Base-by-base conservation (phyloP, 2,888 invertebrate genomes). In the Leptopterna dolabrata region DNA sequence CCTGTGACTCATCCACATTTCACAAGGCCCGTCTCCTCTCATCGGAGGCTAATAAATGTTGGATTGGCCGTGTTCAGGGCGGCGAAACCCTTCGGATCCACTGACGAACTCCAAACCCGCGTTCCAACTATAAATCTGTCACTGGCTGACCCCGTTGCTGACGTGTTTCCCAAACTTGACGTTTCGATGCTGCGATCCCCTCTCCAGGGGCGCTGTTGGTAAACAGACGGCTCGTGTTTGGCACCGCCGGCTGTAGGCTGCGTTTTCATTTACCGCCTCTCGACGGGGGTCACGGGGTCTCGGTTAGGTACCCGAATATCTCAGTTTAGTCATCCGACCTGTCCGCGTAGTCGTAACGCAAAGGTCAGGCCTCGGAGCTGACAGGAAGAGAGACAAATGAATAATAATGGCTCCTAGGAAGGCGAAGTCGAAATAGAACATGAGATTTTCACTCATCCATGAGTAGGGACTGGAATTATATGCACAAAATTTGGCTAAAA, bases 31-130 rank as follows among this genome's bases (percentile, higher is more conserved):
- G n/a, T n/a, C n/a, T 27, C 27, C 30, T 14, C 76, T 41, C 76
- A 45, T 45, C 78, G 45, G 78, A 76, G 76, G 76, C 78, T 27
- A 78, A 78, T 78, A 45, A 43, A 78, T 24, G 45, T 43, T 43
- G 45, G 78, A 78, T 78, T 78, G 78, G 78, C 78, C 78, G 78
- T 45, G 78, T 78, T 78, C 6, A 45, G 41, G 78, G 78, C 41
- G 45, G 43, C 45, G n/a, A 13, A n/a, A 19, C 78, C 43, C 78
- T 43, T 78, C 41, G 7, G 0, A 9, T 43, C 76, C n/a, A 27
- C 29, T 76, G 78, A 78, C 78, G 76, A 76, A 76, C 76, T n/a
- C 76, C 76, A 76, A 24, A 45, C 78, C 45, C 24, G 6, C 45
- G 7, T 36, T 78, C 78, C 24, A 78, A 78, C n/a, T 41, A 78